Evolutionary conservation across 2,888 invertebrate genomes (phyloP), one percentile per base, ranked within the genome.

Genomic region (Drosophila merina): DNA sequence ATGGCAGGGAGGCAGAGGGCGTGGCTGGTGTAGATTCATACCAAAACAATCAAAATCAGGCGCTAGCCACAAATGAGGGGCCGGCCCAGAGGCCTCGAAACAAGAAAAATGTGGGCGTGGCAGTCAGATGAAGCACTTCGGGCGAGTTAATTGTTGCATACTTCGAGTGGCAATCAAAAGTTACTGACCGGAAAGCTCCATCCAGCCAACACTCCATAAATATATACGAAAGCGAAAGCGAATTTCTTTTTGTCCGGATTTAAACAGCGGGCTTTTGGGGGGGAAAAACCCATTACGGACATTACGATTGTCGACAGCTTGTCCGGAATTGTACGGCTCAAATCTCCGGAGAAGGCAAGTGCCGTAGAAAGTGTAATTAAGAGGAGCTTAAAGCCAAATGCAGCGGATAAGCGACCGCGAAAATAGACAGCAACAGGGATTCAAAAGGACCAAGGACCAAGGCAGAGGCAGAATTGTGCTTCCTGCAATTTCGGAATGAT

Each of bases 131-230:
- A 1, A 47, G 63, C 64, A 68, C 74, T 83, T 77, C 73, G 66
- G 62, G 73, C 75, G 68, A 79, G 79, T 79, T 83, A 75, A 75
- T 77, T 79, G 83, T 70, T 77, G 73, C 75, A 64, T 69, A 56
- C 60, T 72, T 52, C 38, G 57, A 26, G 64, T 25, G 76, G 60
- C 79, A 67, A 79, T 74, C 62, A 63, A 66, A 77, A 74, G 63
- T 68, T 50, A 59, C 31, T 56, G 56, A 51, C 69, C 62, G 56
- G 55, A 74, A 72, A 33, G 47, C 10, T 36, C 12, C n/a, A n/a
- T n/a, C n/a, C n/a, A n/a, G n/a, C n/a, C 40, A 30, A 31, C 55
- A 63, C 63, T 63, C 55, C 49, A 52, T 25, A 63, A 56, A 58
- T 48, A 42, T 42, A 50, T 20, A 56, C 48, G 55, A 48, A 10